Evolutionary conservation across 2,888 invertebrate genomes (phyloP), one percentile per base, ranked within the genome.

Genomic region (Noctua fimbriata): DNA sequence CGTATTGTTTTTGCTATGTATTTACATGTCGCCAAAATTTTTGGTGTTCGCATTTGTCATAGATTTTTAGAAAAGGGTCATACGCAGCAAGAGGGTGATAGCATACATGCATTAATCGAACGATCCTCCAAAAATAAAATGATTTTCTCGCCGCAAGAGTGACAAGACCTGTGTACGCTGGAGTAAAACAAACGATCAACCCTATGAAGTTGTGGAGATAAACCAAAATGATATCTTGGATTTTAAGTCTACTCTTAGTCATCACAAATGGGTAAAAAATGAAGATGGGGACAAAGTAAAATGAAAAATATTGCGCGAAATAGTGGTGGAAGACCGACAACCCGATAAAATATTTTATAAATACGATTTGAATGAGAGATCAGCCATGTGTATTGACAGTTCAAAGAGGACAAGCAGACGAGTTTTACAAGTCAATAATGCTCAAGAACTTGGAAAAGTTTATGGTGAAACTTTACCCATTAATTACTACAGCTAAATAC

Each of bases 231-330:
- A 36, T 36, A 36, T 67, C 36, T 67, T 67, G n/a, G n/a, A 67
- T 67, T 65, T 36, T 65, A 65, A 36, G 36, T 65, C 36, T 65
- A 65, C 36, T 36, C 65, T 36, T 36, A 36, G 65, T 65, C 36
- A 9, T 21, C 65, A 65, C 65, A 65, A 65, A 65, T 36, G 65
- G 65, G 32, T 36, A 36, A 65, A 65, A 65, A 36, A 65, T 65
- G 36, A 65, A 6, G 6, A 65, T 3, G 36, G 65, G 65, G 65
- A 24, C 2, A 52, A 55, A 70, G 52, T 55, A 55, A 55, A 55
- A 70, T 70, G 70, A 36, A 70, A 70, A 52, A 49, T 55, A 70
- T 55, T 55, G 55, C 70, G 70, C 36, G 36, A 70, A 55, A 70
- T 70, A 36, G 70, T 52, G 70, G 70, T 70, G 36, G 36, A 70